phyloP scores from a whole-genome alignment of 2,797 vertebrate genomes.

The Muscicapa comitata region DNA sequence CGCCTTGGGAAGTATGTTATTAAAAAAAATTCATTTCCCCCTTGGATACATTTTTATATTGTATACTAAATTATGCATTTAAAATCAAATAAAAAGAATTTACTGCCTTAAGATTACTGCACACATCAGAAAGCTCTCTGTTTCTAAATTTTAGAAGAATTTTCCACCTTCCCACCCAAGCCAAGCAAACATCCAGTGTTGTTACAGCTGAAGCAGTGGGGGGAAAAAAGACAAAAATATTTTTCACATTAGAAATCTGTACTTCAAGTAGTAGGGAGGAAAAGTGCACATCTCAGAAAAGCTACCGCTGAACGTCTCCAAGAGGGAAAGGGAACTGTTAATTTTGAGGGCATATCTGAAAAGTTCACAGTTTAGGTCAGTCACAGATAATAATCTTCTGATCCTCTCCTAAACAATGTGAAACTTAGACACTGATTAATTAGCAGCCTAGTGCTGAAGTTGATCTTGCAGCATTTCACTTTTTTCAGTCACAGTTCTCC shows the following conservation, averaged over 20 bases:
- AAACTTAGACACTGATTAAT: neutral
- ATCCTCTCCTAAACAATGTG: neutral
- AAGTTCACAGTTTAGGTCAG: neutral
- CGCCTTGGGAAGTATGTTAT: conserved; percentile 42
- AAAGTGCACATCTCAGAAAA: neutral
- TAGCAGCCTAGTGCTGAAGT: neutral
- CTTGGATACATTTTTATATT: conserved; percentile 60
- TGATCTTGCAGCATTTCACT: neutral
- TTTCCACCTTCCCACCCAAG: conserved; percentile 59
- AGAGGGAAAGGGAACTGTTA: neutral
- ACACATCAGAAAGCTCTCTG: conserved; percentile 56
- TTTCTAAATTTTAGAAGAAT: conserved; percentile 56
- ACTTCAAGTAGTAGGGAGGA: neutral
- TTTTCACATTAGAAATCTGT: conserved; percentile 27
- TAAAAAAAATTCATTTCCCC: conserved; percentile 51
- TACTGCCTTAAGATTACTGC: conserved; percentile 54
- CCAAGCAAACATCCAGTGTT: conserved; percentile 60
- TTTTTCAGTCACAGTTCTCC: neutral
- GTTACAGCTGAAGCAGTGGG: conserved; percentile 38
- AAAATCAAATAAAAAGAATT: conserved; percentile 66
- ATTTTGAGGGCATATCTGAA: neutral
- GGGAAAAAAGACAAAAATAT: neutral
- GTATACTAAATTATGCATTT: conserved; percentile 68
- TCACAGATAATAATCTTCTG: neutral
- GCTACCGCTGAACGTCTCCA: neutral